Conservation (phyloP, 37 sponge, comb jelly and placozoan genomes). For the Mnemiopsis leidyi region DNA sequence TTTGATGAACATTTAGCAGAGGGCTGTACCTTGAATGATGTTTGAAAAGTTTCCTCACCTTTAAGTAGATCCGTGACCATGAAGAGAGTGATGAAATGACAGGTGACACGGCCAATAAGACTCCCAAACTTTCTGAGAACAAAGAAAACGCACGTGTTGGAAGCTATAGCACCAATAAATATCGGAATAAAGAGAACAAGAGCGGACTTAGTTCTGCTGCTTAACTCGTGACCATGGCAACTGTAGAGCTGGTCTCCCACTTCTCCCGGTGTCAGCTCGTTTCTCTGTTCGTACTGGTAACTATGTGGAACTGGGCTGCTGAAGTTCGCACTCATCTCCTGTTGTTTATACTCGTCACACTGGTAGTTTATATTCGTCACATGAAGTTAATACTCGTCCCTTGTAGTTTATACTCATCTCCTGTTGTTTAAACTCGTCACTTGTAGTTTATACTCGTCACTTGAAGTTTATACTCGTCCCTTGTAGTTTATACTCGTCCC, state of each 20-base stretch:
- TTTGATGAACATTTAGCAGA: too few relatives aligned
- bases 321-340: too few relatives aligned
- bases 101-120: not conserved
- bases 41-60: not conserved
- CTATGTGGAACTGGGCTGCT: not conserved
- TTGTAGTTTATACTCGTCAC: too few relatives aligned
- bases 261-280: not conserved
- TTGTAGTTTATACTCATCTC: too few relatives aligned
- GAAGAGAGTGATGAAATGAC: conserved; percentile 23
- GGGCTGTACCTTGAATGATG: too few relatives aligned
- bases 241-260: not conserved
- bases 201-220: not conserved
- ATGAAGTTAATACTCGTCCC: too few relatives aligned
- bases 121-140: not conserved
- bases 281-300: not conserved
- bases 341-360: too few relatives aligned
- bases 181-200: not conserved
- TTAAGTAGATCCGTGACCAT: not conserved
- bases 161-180: not conserved
- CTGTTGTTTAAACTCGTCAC: too few relatives aligned
- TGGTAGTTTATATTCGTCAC: too few relatives aligned
- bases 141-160: not conserved
- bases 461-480: too few relatives aligned
- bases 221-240: not conserved
- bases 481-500: too few relatives aligned